Percentiles rank a stretch among this genome's conserved stretches.
Conservation (phyloP, 2,113 vertebrate species). For the Bucco capensis region DNA sequence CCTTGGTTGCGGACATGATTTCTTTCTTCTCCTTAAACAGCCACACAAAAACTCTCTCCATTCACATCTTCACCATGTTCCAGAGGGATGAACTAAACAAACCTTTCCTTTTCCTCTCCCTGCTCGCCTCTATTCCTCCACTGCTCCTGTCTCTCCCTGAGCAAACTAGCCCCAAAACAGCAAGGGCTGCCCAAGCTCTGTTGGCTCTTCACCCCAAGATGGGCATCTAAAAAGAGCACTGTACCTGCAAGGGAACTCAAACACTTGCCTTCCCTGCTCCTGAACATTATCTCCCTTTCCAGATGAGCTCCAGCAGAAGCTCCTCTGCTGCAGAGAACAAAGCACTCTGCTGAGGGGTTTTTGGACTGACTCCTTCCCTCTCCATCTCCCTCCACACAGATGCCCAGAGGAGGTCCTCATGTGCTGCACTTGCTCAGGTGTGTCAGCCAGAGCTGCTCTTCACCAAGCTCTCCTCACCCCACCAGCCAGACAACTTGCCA, state of each 20-base stretch:
- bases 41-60: background rate
- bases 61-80: background rate
- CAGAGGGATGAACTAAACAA: background rate
- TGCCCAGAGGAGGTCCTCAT: background rate
- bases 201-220: background rate
- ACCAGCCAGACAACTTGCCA: background rate
- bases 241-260: background rate
- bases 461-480: slow-evolving; percentile 1
- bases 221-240: background rate
- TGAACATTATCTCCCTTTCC: background rate
- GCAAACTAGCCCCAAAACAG: background rate
- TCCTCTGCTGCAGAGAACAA: background rate
- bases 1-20: background rate
- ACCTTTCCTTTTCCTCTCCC: background rate
- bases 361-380: background rate
- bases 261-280: background rate
- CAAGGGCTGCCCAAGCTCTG: background rate
- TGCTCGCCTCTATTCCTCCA: background rate
- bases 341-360: background rate
- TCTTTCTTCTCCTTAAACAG: background rate
- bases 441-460: background rate
- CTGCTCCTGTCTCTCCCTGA: background rate
- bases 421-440: background rate
- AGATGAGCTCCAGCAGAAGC: background rate
- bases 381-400: background rate